A percentile compares a stretch with the other conserved stretches of the same genome.
Conservation (phyloP, 1,140 invertebrate genomes). For the Ericerus pela region DNA sequence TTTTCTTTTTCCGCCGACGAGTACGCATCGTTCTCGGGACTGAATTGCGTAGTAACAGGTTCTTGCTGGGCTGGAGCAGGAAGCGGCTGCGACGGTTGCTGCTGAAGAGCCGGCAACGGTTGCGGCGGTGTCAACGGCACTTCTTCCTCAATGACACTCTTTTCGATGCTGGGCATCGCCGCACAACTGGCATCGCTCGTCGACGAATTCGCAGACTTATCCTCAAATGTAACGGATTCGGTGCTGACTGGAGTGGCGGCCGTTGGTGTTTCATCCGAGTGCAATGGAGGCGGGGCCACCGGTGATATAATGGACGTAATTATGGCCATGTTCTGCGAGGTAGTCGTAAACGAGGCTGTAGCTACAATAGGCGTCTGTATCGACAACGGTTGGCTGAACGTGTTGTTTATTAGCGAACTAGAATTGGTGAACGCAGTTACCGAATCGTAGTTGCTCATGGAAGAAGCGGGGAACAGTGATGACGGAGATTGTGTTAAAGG, state of each 20-base stretch:
- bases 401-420: background rate
- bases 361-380: slow-evolving; percentile 35
- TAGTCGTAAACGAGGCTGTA: slow-evolving; percentile 57
- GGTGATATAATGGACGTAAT: slow-evolving; percentile 55
- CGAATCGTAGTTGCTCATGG: too few species aligned
- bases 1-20: too few species aligned
- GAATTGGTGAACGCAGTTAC: too few species aligned
- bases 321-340: slow-evolving; percentile 56
- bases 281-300: slow-evolving; percentile 20
- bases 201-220: background rate
- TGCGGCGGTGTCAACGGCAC: background rate
- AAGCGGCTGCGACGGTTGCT: slow-evolving; percentile 21
- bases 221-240: background rate
- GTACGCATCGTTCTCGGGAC: too few species aligned
- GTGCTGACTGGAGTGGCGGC: slow-evolving; percentile 11
- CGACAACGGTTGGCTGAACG: slow-evolving; percentile 24
- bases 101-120: background rate
- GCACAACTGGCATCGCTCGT: background rate
- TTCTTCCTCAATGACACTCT: background rate
- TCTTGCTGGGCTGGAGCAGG: slow-evolving; percentile 32
- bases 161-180: background rate
- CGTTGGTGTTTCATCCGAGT: background rate
- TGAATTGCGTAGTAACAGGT: too few species aligned
- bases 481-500: too few species aligned
- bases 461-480: too few species aligned